Evolutionary conservation across 2,888 invertebrate genomes (phyloP), one percentile per base, ranked within the genome.

Genomic region (Adelphocoris suturalis): DNA sequence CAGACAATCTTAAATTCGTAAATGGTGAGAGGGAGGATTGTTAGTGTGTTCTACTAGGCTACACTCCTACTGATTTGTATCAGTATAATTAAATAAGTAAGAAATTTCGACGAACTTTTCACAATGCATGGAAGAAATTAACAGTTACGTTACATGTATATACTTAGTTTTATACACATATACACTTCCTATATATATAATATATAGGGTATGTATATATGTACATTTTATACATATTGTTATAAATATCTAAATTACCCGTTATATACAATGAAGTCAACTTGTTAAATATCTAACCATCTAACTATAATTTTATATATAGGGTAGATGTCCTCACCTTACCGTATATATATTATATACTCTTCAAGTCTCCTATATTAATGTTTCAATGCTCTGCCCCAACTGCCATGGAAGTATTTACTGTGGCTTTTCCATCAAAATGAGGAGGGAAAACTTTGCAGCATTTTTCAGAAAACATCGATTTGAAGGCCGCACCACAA

Each of bases 251-350:
- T 88, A 88, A 89, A 90, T 88, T 90, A 90, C 91, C 91, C 91
- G 91, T 91, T 91, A 91, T 91, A 88, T 91, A 91, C 91, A 91
- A 89, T 87, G 68, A 91, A 88, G 88, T 90, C 90, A 90, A 90
- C 46, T 68, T 86, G 48, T 90, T 55, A 68, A 90, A 90, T 81
- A 90, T 84, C 88, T 90, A 90, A 81, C 57, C 28, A 90, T 90
- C 86, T 90, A 90, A 12, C 27, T 86, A 90, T 68, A 75, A 68
- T 46, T 76, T 23, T 13, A 84, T 75, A 87, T 76, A 88, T 81
- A 90, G 46, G 47, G 80, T 76, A 90, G 87, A 55, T 75, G 46
- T 55, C 47, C 78, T 76, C 75, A 90, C 80, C 86, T 88, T 46
- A 90, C 75, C 85, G 48, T 89, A 89, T 90, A 89, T 89, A 89